Percentiles rank a stretch among this genome's conserved stretches.
Evolutionary conservation across 1,140 invertebrate genomes (phyloP).

Genomic region (Cotesia vestalis): DNA sequence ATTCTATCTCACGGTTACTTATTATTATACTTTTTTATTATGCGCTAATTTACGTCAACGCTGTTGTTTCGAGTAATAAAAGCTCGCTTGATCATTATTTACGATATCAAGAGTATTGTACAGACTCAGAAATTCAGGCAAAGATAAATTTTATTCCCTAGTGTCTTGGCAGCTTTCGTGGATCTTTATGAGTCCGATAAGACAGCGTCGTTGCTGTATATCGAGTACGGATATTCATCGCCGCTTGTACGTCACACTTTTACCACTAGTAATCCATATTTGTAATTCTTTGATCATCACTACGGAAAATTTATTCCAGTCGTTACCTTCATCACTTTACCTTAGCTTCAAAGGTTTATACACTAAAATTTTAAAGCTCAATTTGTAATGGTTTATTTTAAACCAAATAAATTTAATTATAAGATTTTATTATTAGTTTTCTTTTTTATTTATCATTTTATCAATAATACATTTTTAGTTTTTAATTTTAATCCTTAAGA

Average conservation of each 20-base stretch:
- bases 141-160: too few species aligned
- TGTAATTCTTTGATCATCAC: slow-evolving; percentile 33
- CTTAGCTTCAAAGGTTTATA: slow-evolving; percentile 13
- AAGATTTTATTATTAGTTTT: too few species aligned
- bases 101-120: too few species aligned
- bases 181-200: too few species aligned
- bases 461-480: too few species aligned
- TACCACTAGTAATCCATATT: not conserved
- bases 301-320: slow-evolving; percentile 26
- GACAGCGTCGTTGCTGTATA: not conserved
- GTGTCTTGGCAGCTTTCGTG: too few species aligned
- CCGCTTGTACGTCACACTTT: slow-evolving; percentile 13
- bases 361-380: not conserved
- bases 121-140: too few species aligned
- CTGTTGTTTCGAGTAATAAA: not conserved
- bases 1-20: slow-evolving; percentile 2
- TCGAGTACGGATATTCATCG: not conserved
- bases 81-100: not conserved
- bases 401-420: not conserved
- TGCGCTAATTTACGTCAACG: not conserved
- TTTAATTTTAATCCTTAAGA: too few species aligned
- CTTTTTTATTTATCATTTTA: too few species aligned
- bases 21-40: slow-evolving; percentile 8
- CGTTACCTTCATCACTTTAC: slow-evolving; percentile 8
- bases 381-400: not conserved